Evolutionary conservation across 2,797 vertebrate genomes (phyloP), one percentile per base, ranked within the genome.

Genomic region (Pipistrellus nathusii): DNA sequence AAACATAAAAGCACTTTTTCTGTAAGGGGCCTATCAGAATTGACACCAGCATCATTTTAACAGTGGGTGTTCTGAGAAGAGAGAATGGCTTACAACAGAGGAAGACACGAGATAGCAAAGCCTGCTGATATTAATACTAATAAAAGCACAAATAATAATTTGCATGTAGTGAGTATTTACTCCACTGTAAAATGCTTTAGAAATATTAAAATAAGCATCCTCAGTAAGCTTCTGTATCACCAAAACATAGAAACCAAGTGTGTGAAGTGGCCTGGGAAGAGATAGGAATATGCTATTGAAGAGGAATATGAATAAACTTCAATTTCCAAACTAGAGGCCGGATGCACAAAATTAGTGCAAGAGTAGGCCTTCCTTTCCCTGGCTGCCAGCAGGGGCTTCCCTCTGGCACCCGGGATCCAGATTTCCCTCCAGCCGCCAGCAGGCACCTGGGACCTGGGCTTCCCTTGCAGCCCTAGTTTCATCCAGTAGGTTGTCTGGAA

Each of bases 1-100:
- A 85, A 82, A 57, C 44, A 44, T 51, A 44, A 81, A 85, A 86
- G 23, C 5, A 15, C 3, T 55, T 83, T 90, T 73, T 73, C 41
- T 53, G 8, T 35, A 21, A 21, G 7, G 3, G 0, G 20, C 1
- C 38, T n/a, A 35, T 25, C 32, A 30, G 1, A 41, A 6, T 48
- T 32, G 23, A 64, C 72, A 46, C 41, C 32, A 72, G 25, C 30
- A 35, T 76, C 57, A 38, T 21, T 51, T 64, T 30, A 59, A 66
- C 10, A 30, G n/a, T 18, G 0, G 8, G 25, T 25, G 17, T 88
- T 80, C 27, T 23, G 44, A 88, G n/a, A n/a, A 77, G 27, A 27
- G 9, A 35, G 25, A 87, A 75, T 2, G 25, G 18, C 14, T 86
- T n/a, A 27, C 23, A 53, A 30, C 10, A 18, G 71, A 71, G 44